Conservation (phyloP, 2,888 invertebrate species). For the Philereme vetulata region DNA sequence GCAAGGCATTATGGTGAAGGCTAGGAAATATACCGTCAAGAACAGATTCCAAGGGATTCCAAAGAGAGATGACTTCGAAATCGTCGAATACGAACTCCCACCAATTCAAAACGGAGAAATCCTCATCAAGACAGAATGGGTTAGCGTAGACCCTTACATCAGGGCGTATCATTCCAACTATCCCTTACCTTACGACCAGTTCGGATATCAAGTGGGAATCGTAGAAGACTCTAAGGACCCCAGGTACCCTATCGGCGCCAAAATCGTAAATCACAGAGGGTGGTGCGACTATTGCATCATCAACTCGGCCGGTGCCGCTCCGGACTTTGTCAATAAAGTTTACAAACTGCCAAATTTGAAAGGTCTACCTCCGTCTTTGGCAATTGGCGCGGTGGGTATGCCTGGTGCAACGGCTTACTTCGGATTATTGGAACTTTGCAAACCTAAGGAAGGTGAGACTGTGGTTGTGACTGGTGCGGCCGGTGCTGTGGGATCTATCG, state of each 20-base stretch:
- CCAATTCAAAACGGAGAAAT: constrained; percentile 82
- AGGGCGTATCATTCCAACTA: constrained; percentile 46
- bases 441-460: constrained; percentile 88
- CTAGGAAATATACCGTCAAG: constrained; percentile 82
- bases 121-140: constrained; percentile 55
- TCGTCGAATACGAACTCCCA: constrained; percentile 85
- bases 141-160: constrained; percentile 61
- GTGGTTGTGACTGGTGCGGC: constrained; percentile 89
- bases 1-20: constrained; percentile 69
- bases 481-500: constrained; percentile 87
- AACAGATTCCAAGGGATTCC: constrained; percentile 84
- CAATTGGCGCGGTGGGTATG: constrained; percentile 86
- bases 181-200: constrained; percentile 42
- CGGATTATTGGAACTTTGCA: constrained; percentile 87
- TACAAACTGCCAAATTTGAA: constrained; percentile 82
- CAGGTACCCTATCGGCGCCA: constrained; percentile 84
- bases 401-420: constrained; percentile 89
- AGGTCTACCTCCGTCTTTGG: constrained; percentile 80
- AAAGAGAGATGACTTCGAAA: constrained; percentile 81
- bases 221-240: constrained; percentile 67
- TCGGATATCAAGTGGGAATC: constrained; percentile 49
- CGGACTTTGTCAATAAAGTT: constrained; percentile 33
- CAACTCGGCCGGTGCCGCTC: constrained; percentile 38
- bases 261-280: constrained; percentile 85
- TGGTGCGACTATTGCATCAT: constrained; percentile 84